Base-by-base conservation (phyloP, 2,113 vertebrate species). In the Odocoileus virginianus region DNA sequence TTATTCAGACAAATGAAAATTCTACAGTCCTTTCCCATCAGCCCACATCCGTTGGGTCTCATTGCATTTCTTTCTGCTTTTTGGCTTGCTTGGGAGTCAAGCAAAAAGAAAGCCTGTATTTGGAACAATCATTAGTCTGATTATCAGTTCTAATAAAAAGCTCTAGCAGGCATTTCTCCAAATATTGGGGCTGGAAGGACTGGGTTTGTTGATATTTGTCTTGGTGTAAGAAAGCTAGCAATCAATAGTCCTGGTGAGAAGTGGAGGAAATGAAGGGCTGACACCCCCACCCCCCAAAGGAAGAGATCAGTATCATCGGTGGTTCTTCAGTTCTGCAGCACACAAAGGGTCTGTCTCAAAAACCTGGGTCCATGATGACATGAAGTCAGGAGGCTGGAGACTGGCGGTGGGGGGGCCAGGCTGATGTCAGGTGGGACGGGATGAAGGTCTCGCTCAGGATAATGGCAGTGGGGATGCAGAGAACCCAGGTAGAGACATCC, bases 231-330 rank as follows among this genome's bases (percentile, higher is more conserved):
- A 91, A 55, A 64, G 55, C 50, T 4, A 55, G 1, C 6, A 13
- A 7, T 50, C 21, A 23, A 16, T 5, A 67, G 7, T 55, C 30
- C n/a, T 1, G 4, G 52, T 28, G 40, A 71, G 21, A 17, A 83
- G 17, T 40, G 14, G 10, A 14, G 30, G 14, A 54, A 45, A 28
- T 43, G 36, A 40, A 25, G 15, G 43, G 21, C 74, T 19, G 40
- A 25, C 6, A 57, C 16, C 6, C 50, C 15, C 28, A 11, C 28
- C 27, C 4, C 4, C 54, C n/a, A 13, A 33, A 54, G 57, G 30
- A 15, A 89, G 84, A n/a, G 10, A 23, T 23, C 1, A 15, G 14
- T 1, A 23, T 17, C 2, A 9, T 15, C 0, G 1, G 14, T 47
- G 17, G 33, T 2, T 5, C 58, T 83, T 45, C 8, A 6, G 0